phyloP scores from a whole-genome alignment of 2,113 vertebrate species.

The Isurus oxyrinchus region DNA sequence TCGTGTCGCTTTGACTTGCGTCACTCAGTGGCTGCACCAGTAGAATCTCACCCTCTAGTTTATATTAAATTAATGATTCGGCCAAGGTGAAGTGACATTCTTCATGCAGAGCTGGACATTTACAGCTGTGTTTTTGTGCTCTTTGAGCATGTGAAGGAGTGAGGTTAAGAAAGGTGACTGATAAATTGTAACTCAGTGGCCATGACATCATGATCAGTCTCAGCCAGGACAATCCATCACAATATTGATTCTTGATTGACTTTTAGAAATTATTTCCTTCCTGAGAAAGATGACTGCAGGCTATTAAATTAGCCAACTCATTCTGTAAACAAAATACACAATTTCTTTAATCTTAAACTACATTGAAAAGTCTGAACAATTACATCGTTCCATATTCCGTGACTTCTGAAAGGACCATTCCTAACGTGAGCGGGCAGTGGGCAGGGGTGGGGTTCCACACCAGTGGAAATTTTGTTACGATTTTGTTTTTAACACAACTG shows the following conservation, averaged over 20 bases:
- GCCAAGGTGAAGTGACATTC: too few relatives aligned
- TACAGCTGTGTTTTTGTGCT: background rate
- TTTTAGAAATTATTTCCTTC: background rate
- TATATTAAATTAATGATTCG: too few relatives aligned
- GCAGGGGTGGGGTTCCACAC: too few relatives aligned
- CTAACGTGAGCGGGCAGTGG: too few relatives aligned
- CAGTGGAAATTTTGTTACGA: too few relatives aligned
- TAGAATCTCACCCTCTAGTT: too few relatives aligned
- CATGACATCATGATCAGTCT: background rate
- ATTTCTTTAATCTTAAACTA: background rate
- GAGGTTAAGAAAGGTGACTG: background rate
- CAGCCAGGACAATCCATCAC: background rate
- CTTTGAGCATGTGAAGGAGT: background rate
- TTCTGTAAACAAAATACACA: background rate
- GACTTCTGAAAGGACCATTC: too few relatives aligned
- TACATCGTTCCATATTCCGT: background rate
- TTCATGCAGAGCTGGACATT: too few relatives aligned
- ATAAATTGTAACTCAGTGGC: background rate
- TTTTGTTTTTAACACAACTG: too few relatives aligned
- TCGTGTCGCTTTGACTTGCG: too few relatives aligned
- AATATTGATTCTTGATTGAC: background rate
- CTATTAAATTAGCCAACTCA: background rate
- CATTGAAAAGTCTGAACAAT: background rate
- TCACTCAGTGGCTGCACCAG: too few relatives aligned
- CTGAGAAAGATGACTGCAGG: background rate